These are phyloP conservation scores for Boloria euphrosyne DNA, from an alignment of 2,888 invertebrate genomes.

Conservation along the genomic window DNA sequence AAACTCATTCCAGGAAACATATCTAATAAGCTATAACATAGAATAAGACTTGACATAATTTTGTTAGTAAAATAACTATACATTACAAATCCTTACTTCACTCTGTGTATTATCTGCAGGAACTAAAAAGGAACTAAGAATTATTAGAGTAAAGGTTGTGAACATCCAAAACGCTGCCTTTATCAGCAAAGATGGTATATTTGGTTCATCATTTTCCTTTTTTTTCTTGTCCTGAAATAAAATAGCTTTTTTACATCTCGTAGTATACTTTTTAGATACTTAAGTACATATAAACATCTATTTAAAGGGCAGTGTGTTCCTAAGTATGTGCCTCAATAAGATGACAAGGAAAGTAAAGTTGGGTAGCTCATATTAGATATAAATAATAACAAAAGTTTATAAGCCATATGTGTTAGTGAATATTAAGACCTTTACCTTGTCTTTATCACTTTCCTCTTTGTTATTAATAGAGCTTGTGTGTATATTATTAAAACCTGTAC, in stretches of 20 bases:
- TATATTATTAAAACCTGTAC: conserved; percentile 46
- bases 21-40: conserved; percentile 83
- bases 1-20: conserved; percentile 98
- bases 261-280: neutral
- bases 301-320: no score
- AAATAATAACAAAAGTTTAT: no score
- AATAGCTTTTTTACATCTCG: neutral
- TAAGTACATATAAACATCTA: no score
- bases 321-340: no score
- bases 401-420: no score
- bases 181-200: conserved; percentile 86
- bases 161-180: conserved; percentile 92
- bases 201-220: conserved; percentile 84
- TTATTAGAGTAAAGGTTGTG: conserved; percentile 87
- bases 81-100: conserved; percentile 80
- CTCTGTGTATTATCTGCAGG: conserved; percentile 87
- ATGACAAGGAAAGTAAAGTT: no score
- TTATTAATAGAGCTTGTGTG: conserved; percentile 55
- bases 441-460: conserved; percentile 53
- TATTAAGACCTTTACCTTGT: conserved; percentile 48
- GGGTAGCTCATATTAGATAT: no score
- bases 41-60: neutral
- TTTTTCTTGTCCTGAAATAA: conserved; percentile 63
- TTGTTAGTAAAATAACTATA: no score
- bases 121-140: conserved; percentile 87